Percentiles rank a stretch among this genome's conserved stretches.
phyloP scores from a whole-genome alignment of 37 sponge, comb jelly and placozoan species.

The Petrosia ficiformis region DNA sequence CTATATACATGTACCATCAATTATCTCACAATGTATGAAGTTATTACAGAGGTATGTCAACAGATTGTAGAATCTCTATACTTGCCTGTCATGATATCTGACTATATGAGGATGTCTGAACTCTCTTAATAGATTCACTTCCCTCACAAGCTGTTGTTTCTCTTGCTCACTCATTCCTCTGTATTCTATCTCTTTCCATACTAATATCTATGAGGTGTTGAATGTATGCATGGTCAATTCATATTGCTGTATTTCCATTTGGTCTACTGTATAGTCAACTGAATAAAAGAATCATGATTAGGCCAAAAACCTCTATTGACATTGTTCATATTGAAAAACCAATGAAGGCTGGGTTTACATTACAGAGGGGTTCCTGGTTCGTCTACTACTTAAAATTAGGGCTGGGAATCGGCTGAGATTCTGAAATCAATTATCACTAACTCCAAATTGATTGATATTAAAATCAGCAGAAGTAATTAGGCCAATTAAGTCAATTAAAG shows the following conservation, averaged over 20 bases:
- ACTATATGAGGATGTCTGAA: constrained; percentile 80
- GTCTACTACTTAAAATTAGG: too few species aligned
- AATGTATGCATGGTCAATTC: neutral
- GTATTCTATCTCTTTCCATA: constrained; percentile 89
- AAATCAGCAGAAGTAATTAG: too few species aligned
- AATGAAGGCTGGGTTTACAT: too few species aligned
- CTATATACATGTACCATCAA: too few species aligned
- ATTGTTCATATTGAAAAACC: too few species aligned
- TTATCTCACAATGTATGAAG: too few species aligned
- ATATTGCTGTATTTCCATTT: neutral
- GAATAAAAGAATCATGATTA: neutral
- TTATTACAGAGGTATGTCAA: too few species aligned
- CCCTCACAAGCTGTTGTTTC: constrained; percentile 75
- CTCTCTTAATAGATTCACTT: constrained; percentile 85
- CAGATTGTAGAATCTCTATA: neutral
- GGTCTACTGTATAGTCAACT: neutral
- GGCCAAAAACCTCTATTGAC: neutral
- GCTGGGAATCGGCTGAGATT: too few species aligned
- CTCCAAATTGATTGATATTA: too few species aligned
- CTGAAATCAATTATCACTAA: too few species aligned
- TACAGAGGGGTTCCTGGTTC: too few species aligned
- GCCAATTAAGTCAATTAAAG: too few species aligned
- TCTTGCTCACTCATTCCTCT: constrained; percentile 76
- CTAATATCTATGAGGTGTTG: constrained; percentile 69
- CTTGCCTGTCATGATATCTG: constrained; percentile 62